Evolutionary conservation across 92 coral and sea anemone species (phyloP).

Genomic region (Porites evermanni): DNA sequence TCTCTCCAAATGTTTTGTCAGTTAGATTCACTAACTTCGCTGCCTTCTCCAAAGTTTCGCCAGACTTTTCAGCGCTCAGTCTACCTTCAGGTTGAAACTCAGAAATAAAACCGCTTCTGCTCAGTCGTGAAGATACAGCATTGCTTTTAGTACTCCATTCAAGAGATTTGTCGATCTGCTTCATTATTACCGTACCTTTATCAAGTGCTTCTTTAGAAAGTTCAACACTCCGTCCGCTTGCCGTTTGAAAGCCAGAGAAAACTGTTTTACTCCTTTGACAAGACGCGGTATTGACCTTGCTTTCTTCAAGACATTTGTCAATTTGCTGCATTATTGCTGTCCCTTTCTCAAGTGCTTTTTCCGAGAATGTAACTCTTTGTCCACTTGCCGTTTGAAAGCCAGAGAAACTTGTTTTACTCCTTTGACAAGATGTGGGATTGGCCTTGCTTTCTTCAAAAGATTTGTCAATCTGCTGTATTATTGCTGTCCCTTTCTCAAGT

Average conservation of each 20-base stretch:
- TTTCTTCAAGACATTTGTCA: not conserved
- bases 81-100: constrained; percentile 44
- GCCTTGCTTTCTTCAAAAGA: not conserved
- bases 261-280: not conserved
- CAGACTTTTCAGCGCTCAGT: constrained; percentile 47
- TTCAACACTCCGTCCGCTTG: constrained; percentile 50
- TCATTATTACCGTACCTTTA: constrained; percentile 37
- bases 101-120: not conserved
- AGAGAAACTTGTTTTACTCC: not conserved
- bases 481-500: constrained; percentile 46
- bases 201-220: constrained; percentile 52
- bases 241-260: constrained; percentile 33
- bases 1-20: not conserved
- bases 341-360: constrained; percentile 56
- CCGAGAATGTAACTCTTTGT: constrained; percentile 5
- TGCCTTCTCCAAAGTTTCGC: constrained; percentile 53
- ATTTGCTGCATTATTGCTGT: constrained; percentile 8
- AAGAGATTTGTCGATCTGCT: not conserved
- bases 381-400: constrained; percentile 39
- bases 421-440: not conserved
- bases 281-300: not conserved
- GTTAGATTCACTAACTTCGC: constrained; percentile 13
- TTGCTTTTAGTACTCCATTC: not conserved
- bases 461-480: constrained; percentile 22
- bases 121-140: not conserved